These are phyloP conservation scores for Gambusia affinis DNA, from an alignment of 2,113 vertebrate genomes.

Conservation along the genomic window DNA sequence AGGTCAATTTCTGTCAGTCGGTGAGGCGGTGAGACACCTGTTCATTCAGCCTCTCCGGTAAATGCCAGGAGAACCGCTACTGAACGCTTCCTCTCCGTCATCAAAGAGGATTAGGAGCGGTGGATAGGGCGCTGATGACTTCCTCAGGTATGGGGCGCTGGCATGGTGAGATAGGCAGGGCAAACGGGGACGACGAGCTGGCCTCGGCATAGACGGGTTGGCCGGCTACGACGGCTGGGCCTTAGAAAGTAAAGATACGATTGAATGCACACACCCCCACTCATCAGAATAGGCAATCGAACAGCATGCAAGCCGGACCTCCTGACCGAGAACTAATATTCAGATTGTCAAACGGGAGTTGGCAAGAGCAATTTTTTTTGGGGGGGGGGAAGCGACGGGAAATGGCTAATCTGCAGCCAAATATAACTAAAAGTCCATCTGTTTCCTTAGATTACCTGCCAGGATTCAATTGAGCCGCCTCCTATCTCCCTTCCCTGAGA, in stretches of 20 bases:
- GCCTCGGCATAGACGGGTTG: slow-evolving; percentile 39
- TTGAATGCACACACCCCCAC: slow-evolving; percentile 43
- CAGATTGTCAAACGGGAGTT: slow-evolving; percentile 74
- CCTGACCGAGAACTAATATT: slow-evolving; percentile 74
- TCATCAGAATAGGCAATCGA: slow-evolving; percentile 69
- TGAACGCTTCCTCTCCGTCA: slow-evolving; percentile 60
- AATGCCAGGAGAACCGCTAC: slow-evolving; percentile 57
- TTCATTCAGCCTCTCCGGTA: slow-evolving; percentile 58
- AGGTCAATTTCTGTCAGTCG: slow-evolving; percentile 56
- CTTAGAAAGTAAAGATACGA: slow-evolving; percentile 65
- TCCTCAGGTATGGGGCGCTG: slow-evolving; percentile 54
- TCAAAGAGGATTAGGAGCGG: slow-evolving; percentile 54
- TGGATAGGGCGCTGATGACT: slow-evolving; percentile 62
- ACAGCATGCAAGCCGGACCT: slow-evolving; percentile 55
- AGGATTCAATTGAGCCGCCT: slow-evolving; percentile 73
- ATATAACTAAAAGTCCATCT: slow-evolving; percentile 81
- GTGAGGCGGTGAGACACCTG: slow-evolving; percentile 65
- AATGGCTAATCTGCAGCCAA: slow-evolving; percentile 78
- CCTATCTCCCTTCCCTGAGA: slow-evolving; percentile 59
- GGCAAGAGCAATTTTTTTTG: slow-evolving; percentile 65
- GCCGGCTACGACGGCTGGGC: slow-evolving; percentile 62
- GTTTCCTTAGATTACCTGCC: slow-evolving; percentile 79
- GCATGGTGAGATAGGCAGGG: slow-evolving; percentile 42
- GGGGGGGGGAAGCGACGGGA: slow-evolving; percentile 47
- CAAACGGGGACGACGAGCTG: slow-evolving; percentile 25